phyloP scores from a whole-genome alignment of 2,113 vertebrate species.

The Thalassoma bifasciatum region DNA sequence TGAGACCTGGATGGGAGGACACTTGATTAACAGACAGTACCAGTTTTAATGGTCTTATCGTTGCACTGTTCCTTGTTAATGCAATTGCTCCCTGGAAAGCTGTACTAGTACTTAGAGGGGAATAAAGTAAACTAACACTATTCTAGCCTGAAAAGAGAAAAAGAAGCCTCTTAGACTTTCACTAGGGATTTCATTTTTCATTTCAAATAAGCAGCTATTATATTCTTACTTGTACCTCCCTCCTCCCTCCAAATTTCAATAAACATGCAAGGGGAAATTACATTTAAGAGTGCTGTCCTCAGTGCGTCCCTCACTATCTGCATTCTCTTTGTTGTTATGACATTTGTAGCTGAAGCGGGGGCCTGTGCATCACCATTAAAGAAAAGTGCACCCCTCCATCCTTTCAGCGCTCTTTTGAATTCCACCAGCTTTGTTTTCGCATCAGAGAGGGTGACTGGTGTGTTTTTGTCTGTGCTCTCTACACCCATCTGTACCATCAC shows the following conservation, averaged over 20 bases:
- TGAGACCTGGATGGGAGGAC: neutral
- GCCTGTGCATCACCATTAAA: conserved; percentile 22
- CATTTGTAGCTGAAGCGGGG: conserved; percentile 32
- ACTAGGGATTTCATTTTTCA: conserved; percentile 1
- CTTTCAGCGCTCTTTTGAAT: conserved; percentile 14
- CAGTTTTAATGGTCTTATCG: neutral
- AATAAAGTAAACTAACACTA: neutral
- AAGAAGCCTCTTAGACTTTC: neutral
- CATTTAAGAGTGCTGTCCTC: conserved; percentile 26
- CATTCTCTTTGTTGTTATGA: conserved; percentile 24
- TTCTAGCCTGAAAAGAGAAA: neutral
- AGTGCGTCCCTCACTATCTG: neutral
- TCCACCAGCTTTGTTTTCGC: conserved; percentile 36
- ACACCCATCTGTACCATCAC: conserved; percentile 39
- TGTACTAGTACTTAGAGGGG: neutral
- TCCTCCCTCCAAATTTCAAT: conserved; percentile 22
- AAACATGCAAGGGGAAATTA: conserved; percentile 19
- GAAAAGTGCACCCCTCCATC: conserved; percentile 5
- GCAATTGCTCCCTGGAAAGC: neutral
- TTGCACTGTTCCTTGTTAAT: neutral
- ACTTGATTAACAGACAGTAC: neutral
- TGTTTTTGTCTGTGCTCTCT: conserved; percentile 46
- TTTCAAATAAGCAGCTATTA: conserved; percentile 5
- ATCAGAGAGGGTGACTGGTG: conserved; percentile 44
- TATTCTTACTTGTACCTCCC: neutral